Conservation (phyloP, 2,888 invertebrate species). For the Griposia aprilina region DNA sequence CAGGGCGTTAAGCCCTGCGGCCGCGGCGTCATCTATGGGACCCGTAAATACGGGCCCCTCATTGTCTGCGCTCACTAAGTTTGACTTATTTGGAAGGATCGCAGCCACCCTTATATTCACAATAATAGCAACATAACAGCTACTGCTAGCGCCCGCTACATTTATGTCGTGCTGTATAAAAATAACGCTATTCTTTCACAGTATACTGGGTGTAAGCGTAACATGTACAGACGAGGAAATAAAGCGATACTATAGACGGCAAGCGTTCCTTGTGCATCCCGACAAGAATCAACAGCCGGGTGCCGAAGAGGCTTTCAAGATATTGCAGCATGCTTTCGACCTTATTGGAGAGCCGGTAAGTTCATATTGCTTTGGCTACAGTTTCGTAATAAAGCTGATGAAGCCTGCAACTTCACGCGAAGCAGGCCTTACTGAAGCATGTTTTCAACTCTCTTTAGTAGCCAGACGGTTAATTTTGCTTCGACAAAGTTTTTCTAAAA, state of each 20-base stretch:
- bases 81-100: no score
- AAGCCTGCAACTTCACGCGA: no score
- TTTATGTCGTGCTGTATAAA: neutral
- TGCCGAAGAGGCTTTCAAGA: slow-evolving; percentile 99
- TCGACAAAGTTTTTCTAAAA: neutral
- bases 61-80: no score
- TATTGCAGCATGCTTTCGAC: slow-evolving; percentile 98
- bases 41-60: no score
- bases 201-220: slow-evolving; percentile 96
- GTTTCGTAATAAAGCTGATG: neutral
- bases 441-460: slow-evolving; percentile 95
- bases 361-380: slow-evolving; percentile 62
- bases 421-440: slow-evolving; percentile 74
- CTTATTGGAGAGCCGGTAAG: slow-evolving; percentile 97
- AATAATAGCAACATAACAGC: no score
- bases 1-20: no score
- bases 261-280: slow-evolving; percentile 98
- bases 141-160: no score
- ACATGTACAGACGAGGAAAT: slow-evolving; percentile 98
- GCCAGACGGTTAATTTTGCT: slow-evolving; percentile 91
- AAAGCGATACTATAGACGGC: slow-evolving; percentile 97
- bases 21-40: no score
- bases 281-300: slow-evolving; percentile 99
- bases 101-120: no score
- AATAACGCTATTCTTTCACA: slow-evolving; percentile 72